These are phyloP conservation scores for Mobula hypostoma DNA, from an alignment of 2,113 vertebrate species.

Conservation along the genomic window DNA sequence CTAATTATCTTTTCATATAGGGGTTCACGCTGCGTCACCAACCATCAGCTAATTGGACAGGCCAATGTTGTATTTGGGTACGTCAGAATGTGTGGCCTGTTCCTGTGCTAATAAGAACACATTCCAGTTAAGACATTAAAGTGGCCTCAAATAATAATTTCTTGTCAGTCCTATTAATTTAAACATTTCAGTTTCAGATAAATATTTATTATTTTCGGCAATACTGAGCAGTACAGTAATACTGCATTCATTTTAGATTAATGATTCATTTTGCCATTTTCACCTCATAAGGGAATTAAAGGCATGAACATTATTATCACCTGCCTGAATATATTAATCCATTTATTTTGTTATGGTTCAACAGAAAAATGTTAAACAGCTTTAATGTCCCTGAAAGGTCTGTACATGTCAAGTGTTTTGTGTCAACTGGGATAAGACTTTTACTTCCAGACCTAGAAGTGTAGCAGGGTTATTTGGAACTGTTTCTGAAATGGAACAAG, in stretches of 20 bases:
- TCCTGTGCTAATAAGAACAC: not conserved
- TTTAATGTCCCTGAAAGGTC: not conserved
- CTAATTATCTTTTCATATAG: not conserved
- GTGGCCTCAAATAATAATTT: slow-evolving; percentile 4
- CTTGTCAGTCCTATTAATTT: not conserved
- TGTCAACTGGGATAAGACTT: not conserved
- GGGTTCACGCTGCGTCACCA: no score
- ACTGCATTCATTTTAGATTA: not conserved
- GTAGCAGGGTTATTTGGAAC: not conserved
- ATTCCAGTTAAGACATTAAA: not conserved
- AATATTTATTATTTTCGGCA: not conserved
- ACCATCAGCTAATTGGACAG: not conserved
- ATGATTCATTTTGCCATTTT: not conserved
- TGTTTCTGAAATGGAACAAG: not conserved
- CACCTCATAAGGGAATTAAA: not conserved
- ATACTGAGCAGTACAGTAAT: not conserved
- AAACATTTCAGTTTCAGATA: slow-evolving; percentile 2
- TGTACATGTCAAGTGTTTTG: not conserved
- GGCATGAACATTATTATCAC: not conserved
- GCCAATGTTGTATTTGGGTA: not conserved
- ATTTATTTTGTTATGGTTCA: no score
- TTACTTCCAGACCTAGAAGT: not conserved
- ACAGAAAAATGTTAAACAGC: not conserved
- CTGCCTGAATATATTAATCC: not conserved
- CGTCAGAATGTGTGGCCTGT: not conserved